Evolutionary conservation across 2,888 invertebrate species (phyloP).

Genomic region (Creontiades dilutus): DNA sequence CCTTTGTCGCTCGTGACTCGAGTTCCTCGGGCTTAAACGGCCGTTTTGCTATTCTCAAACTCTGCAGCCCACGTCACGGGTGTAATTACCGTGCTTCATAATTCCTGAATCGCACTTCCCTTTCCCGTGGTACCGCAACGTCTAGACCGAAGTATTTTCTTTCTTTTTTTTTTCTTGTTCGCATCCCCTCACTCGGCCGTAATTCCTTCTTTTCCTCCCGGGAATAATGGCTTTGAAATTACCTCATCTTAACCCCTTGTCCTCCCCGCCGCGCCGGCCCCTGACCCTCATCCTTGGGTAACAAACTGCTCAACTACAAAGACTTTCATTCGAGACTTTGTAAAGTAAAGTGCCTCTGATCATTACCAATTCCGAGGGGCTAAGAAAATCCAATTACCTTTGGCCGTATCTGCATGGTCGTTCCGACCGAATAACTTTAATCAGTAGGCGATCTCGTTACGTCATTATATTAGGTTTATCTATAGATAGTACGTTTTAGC

Average conservation of each 20-base stretch:
- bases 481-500: no score
- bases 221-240: conserved; percentile 51
- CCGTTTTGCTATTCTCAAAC: background rate
- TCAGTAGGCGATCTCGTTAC: background rate
- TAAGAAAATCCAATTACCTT: conserved; percentile 48
- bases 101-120: conserved; percentile 13
- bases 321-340: conserved; percentile 39
- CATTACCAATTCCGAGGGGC: conserved; percentile 44
- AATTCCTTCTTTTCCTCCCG: background rate
- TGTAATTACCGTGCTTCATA: conserved; percentile 37
- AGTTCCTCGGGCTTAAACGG: background rate
- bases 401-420: conserved; percentile 14
- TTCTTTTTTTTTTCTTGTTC: background rate
- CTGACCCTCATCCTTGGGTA: background rate
- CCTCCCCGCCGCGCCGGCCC: no score
- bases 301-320: conserved; percentile 53
- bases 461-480: background rate
- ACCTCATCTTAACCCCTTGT: conserved; percentile 37
- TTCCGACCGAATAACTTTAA: background rate
- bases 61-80: background rate
- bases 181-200: background rate
- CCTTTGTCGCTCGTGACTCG: background rate
- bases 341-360: conserved; percentile 47
- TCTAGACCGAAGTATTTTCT: background rate
- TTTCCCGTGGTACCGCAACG: background rate